Conservation (phyloP, 2,888 invertebrate genomes). For the Cephus spinipes region DNA sequence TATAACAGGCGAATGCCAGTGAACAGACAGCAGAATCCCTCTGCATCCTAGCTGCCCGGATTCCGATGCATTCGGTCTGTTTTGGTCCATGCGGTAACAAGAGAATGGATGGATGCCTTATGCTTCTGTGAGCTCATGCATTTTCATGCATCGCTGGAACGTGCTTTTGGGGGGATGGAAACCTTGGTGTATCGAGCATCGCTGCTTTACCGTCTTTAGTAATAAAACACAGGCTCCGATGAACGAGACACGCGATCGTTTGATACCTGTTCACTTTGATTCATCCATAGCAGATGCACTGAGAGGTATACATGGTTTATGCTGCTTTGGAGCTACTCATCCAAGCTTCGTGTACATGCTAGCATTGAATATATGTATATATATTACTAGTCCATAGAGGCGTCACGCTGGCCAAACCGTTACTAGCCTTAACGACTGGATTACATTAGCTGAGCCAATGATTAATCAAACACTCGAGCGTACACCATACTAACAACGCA, state of each 20-base stretch:
- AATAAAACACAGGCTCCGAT: not conserved
- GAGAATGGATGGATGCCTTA: not conserved
- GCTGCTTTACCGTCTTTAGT: not conserved
- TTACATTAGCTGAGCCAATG: slow-evolving; percentile 49
- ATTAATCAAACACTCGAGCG: slow-evolving; percentile 52
- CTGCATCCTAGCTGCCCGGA: not conserved
- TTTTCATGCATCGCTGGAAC: not conserved
- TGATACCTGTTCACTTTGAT: not conserved
- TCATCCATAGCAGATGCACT: not conserved
- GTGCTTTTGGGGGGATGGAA: not conserved
- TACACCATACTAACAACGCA: slow-evolving; percentile 48
- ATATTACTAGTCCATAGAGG: not conserved
- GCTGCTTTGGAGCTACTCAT: not conserved
- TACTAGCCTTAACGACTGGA: slow-evolving; percentile 46
- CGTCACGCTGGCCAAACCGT: not conserved
- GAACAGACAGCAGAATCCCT: not conserved
- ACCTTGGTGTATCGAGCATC: not conserved
- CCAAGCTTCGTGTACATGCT: not conserved
- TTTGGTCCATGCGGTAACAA: not conserved
- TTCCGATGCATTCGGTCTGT: not conserved
- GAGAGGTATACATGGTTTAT: not conserved
- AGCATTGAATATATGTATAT: not conserved
- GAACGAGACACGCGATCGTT: not conserved
- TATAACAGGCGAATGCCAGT: not conserved
- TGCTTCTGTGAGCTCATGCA: not conserved